Conservation (phyloP, 2,113 vertebrate genomes). For the Phalacrocorax carbo region DNA sequence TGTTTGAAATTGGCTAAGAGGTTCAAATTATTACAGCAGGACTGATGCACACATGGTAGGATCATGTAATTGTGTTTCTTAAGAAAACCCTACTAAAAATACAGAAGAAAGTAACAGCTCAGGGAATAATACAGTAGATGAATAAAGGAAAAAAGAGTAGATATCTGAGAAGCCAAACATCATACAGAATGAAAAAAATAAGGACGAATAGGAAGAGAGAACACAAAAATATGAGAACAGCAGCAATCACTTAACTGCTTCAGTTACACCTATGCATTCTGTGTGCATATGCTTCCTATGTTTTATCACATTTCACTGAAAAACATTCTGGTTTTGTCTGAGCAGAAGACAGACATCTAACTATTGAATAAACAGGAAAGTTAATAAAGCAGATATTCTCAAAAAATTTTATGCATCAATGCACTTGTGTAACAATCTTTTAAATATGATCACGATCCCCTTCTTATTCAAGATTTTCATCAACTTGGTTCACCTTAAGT, state of each 20-base stretch:
- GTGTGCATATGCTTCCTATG: background rate
- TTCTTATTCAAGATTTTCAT: slow-evolving; percentile 41
- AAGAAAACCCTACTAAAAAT: background rate
- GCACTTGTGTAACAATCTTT: slow-evolving; percentile 16
- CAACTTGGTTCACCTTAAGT: slow-evolving; percentile 43
- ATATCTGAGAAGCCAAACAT: background rate
- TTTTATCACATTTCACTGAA: background rate
- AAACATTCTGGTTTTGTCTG: background rate
- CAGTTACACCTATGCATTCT: background rate
- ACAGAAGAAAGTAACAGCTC: background rate
- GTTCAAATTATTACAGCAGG: background rate
- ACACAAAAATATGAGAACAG: background rate
- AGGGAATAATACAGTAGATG: background rate
- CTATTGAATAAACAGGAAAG: background rate
- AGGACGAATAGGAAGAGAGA: background rate
- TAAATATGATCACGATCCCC: slow-evolving; percentile 21
- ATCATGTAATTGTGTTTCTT: background rate
- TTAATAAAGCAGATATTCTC: slow-evolving; percentile 39
- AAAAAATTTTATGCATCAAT: slow-evolving; percentile 29
- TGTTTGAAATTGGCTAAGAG: background rate
- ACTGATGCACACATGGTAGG: background rate
- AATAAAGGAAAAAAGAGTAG: background rate
- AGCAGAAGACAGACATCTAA: background rate
- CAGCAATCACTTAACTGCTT: background rate
- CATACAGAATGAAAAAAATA: accelerated